Evolutionary conservation across 2,113 vertebrate genomes (phyloP).

Genomic region (Phylloscopus trochiloides): DNA sequence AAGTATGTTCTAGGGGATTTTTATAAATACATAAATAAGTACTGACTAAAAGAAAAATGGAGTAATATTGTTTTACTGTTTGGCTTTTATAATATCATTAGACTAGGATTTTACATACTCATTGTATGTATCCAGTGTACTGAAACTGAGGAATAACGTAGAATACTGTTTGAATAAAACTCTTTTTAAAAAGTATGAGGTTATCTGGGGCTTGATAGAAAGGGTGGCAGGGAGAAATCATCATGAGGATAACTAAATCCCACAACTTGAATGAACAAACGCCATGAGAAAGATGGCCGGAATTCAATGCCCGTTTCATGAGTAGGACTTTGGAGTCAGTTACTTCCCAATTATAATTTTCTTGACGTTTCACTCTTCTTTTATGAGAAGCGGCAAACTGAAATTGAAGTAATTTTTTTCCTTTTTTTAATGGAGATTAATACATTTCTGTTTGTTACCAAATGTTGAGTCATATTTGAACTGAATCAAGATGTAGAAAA

Average conservation of each 20-base stretch:
- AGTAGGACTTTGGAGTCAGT: neutral
- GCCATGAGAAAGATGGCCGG: neutral
- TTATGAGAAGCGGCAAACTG: neutral
- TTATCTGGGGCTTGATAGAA: neutral
- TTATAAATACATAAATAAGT: neutral
- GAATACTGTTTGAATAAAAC: neutral
- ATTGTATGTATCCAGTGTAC: neutral
- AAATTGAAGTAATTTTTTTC: neutral
- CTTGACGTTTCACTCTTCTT: neutral
- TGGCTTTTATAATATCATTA: neutral
- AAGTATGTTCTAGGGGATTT: neutral
- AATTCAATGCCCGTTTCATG: neutral
- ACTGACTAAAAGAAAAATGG: neutral
- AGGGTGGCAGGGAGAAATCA: rapidly evolving
- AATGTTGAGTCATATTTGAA: neutral
- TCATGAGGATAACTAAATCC: neutral
- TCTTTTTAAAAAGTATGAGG: neutral
- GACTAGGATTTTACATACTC: neutral
- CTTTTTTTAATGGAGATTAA: neutral
- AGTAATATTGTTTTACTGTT: neutral
- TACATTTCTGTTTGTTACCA: neutral
- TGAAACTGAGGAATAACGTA: neutral
- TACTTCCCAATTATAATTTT: neutral
- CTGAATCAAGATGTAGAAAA: neutral
- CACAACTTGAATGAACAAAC: neutral